phyloP scores from a whole-genome alignment of 1,140 invertebrate species.

The Calliopsis andreniformis region DNA sequence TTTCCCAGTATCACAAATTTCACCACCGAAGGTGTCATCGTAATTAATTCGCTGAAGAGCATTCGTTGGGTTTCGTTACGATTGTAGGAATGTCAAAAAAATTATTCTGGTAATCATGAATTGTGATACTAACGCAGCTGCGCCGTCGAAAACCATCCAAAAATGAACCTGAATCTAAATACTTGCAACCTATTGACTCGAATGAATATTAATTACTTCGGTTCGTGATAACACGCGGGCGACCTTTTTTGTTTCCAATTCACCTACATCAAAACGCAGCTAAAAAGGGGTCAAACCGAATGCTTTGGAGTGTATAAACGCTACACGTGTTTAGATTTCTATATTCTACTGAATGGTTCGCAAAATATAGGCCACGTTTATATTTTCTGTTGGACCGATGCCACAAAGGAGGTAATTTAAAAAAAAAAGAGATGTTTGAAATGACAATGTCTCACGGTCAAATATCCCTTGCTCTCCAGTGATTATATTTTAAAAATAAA shows the following conservation, averaged over 20 bases:
- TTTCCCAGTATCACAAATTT: not conserved
- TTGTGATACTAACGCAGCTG: no score
- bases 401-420: no score
- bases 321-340: not conserved
- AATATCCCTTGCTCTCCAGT: no score
- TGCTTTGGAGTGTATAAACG: not conserved
- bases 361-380: not conserved
- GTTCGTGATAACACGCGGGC: not conserved
- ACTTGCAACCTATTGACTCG: slow-evolving; percentile 10
- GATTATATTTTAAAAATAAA: no score
- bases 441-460: no score
- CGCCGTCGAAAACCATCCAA: not conserved
- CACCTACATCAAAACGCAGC: not conserved
- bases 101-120: not conserved
- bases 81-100: not conserved
- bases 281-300: not conserved
- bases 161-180: no score
- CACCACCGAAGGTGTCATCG: not conserved
- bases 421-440: no score
- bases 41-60: slow-evolving; percentile 28
- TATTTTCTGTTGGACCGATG: no score
- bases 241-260: not conserved
- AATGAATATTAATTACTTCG: slow-evolving; percentile 27
- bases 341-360: not conserved
- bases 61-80: not conserved